Evolutionary conservation across 2,888 invertebrate species (phyloP), one percentile per base, ranked within the genome.

Genomic region (Chydorus sphaericus): DNA sequence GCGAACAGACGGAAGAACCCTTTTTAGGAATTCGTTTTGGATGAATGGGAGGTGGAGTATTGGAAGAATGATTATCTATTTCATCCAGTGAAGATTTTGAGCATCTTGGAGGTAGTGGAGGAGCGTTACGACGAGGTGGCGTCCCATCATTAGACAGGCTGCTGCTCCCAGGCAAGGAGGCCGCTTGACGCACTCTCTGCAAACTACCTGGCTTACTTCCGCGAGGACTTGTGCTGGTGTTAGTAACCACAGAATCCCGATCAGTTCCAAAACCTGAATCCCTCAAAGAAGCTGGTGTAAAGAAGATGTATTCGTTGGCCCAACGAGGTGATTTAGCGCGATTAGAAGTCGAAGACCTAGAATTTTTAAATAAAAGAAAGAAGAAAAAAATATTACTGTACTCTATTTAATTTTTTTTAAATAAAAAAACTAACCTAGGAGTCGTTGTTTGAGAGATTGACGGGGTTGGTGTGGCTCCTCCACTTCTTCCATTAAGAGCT

Each of bases 1-100:
- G 11, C 20, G 44, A 44, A 23, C 26, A n/a, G 53, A 33, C 23
- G 77, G 69, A 14, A 26, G 44, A 14, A n/a, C 44, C 63, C 77
- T 78, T 60, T 78, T 78, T 1, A 76, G 76, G 20, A 77, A 60
- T 23, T 48, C 55, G 7, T 26, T 55, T 55, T 3, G 55, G 48
- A 30, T 48, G 31, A 44, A 48, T 36, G 26, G 48, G 48, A 10
- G 48, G 48, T n/a, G 55, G 49, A 1, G 26, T 20, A 7, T 26
- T 26, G 11, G 44, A 44, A n/a, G n/a, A n/a, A n/a, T n/a, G n/a
- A n/a, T n/a, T n/a, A n/a, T n/a, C n/a, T n/a, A n/a, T n/a, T 26
- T 44, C 44, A 16, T 44, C 44, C 26, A 44, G 28, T 14, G 44
- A 44, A 5, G 44, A 44, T 44, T 44, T 44, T 16, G 44, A 44